Conservation (phyloP, 2,888 invertebrate species). For the Lepetodrilus schrolli region DNA sequence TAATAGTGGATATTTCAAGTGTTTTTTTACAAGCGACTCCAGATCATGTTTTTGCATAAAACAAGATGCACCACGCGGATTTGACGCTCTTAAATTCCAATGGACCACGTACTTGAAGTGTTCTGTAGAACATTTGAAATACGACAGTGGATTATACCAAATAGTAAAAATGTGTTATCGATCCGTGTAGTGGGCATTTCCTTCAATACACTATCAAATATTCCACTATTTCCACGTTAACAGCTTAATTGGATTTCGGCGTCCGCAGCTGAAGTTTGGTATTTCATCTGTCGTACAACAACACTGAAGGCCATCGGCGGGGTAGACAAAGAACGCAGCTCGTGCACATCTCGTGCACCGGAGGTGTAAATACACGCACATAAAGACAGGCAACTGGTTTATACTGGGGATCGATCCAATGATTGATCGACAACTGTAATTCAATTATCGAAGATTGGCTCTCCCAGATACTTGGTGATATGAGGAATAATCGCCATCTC, state of each 20-base stretch:
- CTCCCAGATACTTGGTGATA: neutral
- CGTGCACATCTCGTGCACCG: neutral
- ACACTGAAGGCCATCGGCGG: neutral
- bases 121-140: neutral
- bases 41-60: too few relatives aligned
- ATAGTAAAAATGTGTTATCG: neutral
- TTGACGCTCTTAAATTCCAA: too few relatives aligned
- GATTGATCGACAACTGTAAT: slow-evolving; percentile 1
- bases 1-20: too few relatives aligned
- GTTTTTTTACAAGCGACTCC: too few relatives aligned
- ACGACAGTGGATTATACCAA: too few relatives aligned
- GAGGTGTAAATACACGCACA: neutral
- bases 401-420: slow-evolving; percentile 3
- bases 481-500: slow-evolving; percentile 6
- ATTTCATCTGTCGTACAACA: neutral
- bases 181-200: neutral
- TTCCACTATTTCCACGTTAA: neutral
- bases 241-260: neutral
- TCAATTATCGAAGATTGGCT: neutral
- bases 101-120: neutral
- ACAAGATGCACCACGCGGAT: too few relatives aligned
- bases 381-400: neutral
- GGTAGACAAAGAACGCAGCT: neutral
- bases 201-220: neutral
- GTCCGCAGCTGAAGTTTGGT: neutral